Evolutionary conservation across 2,797 vertebrate genomes (phyloP), one percentile per base, ranked within the genome.

Genomic region (Sebastes reedi): DNA sequence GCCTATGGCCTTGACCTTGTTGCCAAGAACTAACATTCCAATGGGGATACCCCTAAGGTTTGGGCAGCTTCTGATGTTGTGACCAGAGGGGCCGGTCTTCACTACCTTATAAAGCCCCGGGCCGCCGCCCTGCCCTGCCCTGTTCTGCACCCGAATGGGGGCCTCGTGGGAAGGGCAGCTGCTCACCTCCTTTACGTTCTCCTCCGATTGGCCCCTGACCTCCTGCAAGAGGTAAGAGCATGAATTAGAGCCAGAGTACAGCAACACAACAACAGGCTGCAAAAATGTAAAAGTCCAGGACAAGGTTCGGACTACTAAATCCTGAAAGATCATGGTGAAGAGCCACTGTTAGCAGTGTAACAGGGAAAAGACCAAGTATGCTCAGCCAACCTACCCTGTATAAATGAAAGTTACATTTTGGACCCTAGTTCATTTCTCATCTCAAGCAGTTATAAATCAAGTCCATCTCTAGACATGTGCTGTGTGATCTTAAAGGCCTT

Each of bases 11-110:
- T 99, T 99, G 98, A 99, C 97, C 97, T 97, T 99, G 99, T 99
- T 99, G 96, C 98, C 98, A 97, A 99, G 98, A 95, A 99, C 98
- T 99, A 99, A 99, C 98, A 99, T 99, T 99, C 99, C 99, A 99
- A 99, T 99, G 96, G 99, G 99, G 98, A 99, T 99, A 98, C 98
- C 99, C 98, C 98, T 99, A 99, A 99, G 98, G 98, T 99, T 99
- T 96, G 99, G 99, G 94, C 98, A 99, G 97, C 98, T 99, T 99
- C 99, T 97, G 97, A 99, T 98, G 98, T 99, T 99, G 98, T 99
- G 99, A 97, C 99, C 98, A 95, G 99, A 99, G 85, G 99, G 98
- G 94, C 99, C 99, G 88, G 98, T 99, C 98, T 99, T 99, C 97
- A 99, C 98, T 99, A 99, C 99, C 98, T 99, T 99, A 98, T 99